Base-by-base conservation (phyloP, 2,113 vertebrate genomes). In the Raja brachyura region DNA sequence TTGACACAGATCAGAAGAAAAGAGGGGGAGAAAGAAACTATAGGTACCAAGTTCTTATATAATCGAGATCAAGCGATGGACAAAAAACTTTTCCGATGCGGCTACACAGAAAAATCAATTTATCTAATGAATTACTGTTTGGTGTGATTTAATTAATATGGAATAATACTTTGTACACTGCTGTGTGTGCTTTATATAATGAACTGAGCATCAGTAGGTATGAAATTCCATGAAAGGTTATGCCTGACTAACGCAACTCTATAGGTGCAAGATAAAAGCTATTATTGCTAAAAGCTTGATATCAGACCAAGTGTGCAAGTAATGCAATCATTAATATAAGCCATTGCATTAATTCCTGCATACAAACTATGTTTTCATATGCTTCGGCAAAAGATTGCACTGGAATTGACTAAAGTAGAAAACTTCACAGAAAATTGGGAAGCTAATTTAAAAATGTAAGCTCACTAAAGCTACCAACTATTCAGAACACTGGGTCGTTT, bases 131-230 rank as follows among this genome's bases (percentile, higher is more conserved):
- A 97, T 97, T 97, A 97, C 97, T 96, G 97, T 97, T 97, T 97
- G 96, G 95, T 95, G 96, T 97, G 97, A 97, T 97, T 97, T 97
- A 97, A 97, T 97, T 97, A 97, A 97, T 95, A 95, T 96, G 96
- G 95, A 96, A 96, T 96, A 97, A 97, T 97, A 97, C 96, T 96
- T 95, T 96, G 96, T 96, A 94, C 96, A 96, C 96, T 96, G 97
- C 97, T 97, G 97, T 97, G 97, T 93, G 86, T 95, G 95, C 96
- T 96, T 96, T 95, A 96, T 96, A 96, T 97, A 97, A 97, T 97
- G 96, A 97, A 96, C 96, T 94, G 96, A 96, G 95, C 96, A 96
- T 96, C 97, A 95, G 96, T 97, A 96, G 96, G 96, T 96, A 95
- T 96, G 96, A 96, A 95, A 96, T 96, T 95, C 96, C 96, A 95